phyloP scores from a whole-genome alignment of 2,113 vertebrate genomes.

The Paraplagusia blochii region DNA sequence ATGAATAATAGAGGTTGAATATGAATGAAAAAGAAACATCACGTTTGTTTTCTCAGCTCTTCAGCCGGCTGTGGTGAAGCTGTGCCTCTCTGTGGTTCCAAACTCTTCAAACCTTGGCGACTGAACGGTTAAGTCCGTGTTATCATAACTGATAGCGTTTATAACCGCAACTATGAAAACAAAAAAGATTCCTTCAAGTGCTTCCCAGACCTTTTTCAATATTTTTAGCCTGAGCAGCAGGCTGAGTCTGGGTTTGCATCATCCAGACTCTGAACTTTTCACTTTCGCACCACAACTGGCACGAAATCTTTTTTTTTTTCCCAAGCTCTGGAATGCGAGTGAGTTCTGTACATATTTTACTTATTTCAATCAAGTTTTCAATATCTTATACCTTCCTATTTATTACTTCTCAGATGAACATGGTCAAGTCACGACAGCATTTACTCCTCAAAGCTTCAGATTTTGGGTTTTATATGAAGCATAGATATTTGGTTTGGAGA shows the following conservation, averaged over 20 bases:
- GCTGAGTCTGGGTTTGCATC: not conserved
- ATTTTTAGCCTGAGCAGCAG: not conserved
- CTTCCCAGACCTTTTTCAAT: slow-evolving; percentile 5
- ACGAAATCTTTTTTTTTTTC: not conserved
- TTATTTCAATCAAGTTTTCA: too few relatives aligned
- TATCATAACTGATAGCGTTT: slow-evolving; percentile 19
- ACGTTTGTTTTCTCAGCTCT: not conserved
- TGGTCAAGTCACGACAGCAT: too few relatives aligned
- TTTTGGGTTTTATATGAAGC: too few relatives aligned
- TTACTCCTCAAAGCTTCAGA: too few relatives aligned
- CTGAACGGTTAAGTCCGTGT: slow-evolving; percentile 18
- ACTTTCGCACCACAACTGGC: not conserved
- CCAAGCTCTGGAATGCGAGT: not conserved
- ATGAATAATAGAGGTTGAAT: not conserved
- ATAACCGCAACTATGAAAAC: slow-evolving; percentile 28
- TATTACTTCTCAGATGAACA: too few relatives aligned
- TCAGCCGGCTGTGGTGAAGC: not conserved
- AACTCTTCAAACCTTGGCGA: slow-evolving; percentile 2
- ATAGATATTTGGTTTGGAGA: too few relatives aligned
- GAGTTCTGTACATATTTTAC: not conserved
- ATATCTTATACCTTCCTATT: too few relatives aligned
- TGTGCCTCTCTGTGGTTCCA: slow-evolving; percentile 1
- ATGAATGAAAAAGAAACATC: not conserved
- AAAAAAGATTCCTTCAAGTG: slow-evolving; percentile 5
- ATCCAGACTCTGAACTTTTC: slow-evolving; percentile 1